Evolutionary conservation across 2,888 invertebrate species (phyloP), one percentile per base, ranked within the genome.

Genomic region (Rhopalosiphum nymphaeae): DNA sequence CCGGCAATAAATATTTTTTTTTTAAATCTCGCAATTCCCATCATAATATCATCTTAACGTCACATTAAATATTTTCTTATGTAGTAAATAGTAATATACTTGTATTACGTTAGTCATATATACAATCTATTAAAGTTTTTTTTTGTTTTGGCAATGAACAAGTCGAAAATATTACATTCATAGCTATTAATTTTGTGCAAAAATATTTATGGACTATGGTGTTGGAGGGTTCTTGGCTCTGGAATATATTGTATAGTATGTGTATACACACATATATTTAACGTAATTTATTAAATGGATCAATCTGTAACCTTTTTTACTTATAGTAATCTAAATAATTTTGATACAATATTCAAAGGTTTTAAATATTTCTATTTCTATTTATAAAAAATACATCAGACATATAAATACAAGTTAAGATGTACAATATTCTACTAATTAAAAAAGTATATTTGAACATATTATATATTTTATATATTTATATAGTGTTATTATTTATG

Each of bases 181-280:
- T 78, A 78, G 78, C 36, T 78, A 78, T 78, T 78, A 36, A 78
- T 78, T 78, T 78, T 78, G 78, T 78, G 78, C 78, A 78, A 78
- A 78, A 36, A 78, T 78, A 78, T 78, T 78, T 78, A 78, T 78
- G 78, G 36, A 36, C 21, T 78, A 67, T 67, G 21, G 78, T 78
- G 78, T 67, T 67, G 78, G 78, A 78, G 78, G 36, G 36, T 78
- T 78, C 36, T 78, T 78, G 36, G 78, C 78, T 78, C 36, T 36
- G 36, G 78, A 78, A 78, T 78, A 21, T 78, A 36, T 21, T 78
- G 78, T 36, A 36, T 78, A 78, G 53, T 53, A 5, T 5, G 16
- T 53, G 21, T 36, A 36, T 78, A 36, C 36, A 78, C 36, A 78
- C 36, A 36, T 78, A 7, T 46, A 16, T 36, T 78, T 78, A 78